These are phyloP conservation scores for Onthophagus taurus DNA, from an alignment of 1,140 invertebrate species.

Conservation along the genomic window DNA sequence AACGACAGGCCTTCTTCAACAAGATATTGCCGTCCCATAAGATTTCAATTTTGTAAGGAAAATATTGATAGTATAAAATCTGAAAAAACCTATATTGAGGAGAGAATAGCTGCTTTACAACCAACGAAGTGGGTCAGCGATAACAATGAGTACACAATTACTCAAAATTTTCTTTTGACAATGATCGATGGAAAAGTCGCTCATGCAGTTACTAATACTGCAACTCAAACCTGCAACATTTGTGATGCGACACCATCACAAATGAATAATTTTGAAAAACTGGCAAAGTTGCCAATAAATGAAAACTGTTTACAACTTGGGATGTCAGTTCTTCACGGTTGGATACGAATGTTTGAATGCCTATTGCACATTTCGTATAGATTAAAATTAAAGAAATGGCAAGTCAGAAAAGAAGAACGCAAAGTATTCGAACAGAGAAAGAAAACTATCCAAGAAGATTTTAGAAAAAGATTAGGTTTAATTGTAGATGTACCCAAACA, in stretches of 20 bases:
- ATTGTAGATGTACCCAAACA: conserved; percentile 34
- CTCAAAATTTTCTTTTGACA: not conserved
- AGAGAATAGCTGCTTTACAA: not conserved
- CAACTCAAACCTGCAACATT: conserved; percentile 30
- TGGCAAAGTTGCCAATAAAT: conserved; percentile 18
- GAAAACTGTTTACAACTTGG: conserved; percentile 25
- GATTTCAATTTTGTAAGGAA: not conserved
- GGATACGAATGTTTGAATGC: conserved; percentile 36
- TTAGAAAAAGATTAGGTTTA: conserved; percentile 25
- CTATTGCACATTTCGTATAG: conserved; percentile 34
- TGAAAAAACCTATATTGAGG: too few species aligned
- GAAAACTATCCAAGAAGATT: conserved; percentile 23
- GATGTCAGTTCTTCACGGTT: conserved; percentile 32
- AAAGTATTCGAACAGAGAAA: conserved; percentile 12
- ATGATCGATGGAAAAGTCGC: conserved; percentile 1
- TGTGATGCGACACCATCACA: conserved; percentile 28
- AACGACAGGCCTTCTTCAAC: not conserved
- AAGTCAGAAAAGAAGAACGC: conserved; percentile 23
- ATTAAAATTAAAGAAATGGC: conserved; percentile 28
- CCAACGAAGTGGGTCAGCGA: not conserved
- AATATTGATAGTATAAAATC: not conserved
- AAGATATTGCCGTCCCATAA: not conserved
- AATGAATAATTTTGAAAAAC: conserved; percentile 28
- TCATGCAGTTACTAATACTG: conserved; percentile 14
- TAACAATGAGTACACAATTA: not conserved